These are phyloP conservation scores for Agraylea sexmaculata DNA, from an alignment of 1,140 invertebrate genomes.

Conservation along the genomic window DNA sequence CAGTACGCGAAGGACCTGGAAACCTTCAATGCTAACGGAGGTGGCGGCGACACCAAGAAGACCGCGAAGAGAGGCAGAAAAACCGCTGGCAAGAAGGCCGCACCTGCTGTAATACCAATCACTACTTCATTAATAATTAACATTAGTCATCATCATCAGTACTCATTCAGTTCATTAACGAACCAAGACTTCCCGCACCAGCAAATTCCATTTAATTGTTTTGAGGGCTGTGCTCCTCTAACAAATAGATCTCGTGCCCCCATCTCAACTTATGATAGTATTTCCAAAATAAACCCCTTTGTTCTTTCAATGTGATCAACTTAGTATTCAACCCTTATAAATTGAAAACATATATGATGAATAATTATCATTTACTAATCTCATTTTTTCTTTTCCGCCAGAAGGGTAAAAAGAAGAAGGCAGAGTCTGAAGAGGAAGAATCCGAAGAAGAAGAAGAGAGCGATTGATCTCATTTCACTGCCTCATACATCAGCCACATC, in stretches of 20 bases:
- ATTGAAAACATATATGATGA: not conserved
- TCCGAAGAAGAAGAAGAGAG: constrained; percentile 39
- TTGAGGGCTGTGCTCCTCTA: too few species aligned
- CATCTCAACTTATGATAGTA: too few species aligned
- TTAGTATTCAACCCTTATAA: not conserved
- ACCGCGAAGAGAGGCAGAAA: constrained; percentile 42
- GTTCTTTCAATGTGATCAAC: too few species aligned
- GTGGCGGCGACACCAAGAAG: constrained; percentile 41
- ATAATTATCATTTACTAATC: not conserved
- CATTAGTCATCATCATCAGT: constrained; percentile 35
- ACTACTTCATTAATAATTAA: too few species aligned
- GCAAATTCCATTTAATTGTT: too few species aligned
- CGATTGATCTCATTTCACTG: constrained; percentile 36
- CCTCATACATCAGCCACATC: constrained; percentile 35
- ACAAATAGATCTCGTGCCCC: too few species aligned
- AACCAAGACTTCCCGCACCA: too few species aligned
- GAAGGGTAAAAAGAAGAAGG: constrained; percentile 44
- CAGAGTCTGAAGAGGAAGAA: constrained; percentile 39
- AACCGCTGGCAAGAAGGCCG: constrained; percentile 35
- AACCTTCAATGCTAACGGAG: constrained; percentile 68
- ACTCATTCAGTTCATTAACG: not conserved
- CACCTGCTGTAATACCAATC: too few species aligned
- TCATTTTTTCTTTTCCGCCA: constrained; percentile 18
- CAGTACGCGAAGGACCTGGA: constrained; percentile 79
- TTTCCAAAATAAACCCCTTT: too few species aligned